A percentile compares a stretch with the other conserved stretches of the same genome.
Evolutionary conservation across 1,140 invertebrate genomes (phyloP).

Genomic region (Drosophila punjabiensis): DNA sequence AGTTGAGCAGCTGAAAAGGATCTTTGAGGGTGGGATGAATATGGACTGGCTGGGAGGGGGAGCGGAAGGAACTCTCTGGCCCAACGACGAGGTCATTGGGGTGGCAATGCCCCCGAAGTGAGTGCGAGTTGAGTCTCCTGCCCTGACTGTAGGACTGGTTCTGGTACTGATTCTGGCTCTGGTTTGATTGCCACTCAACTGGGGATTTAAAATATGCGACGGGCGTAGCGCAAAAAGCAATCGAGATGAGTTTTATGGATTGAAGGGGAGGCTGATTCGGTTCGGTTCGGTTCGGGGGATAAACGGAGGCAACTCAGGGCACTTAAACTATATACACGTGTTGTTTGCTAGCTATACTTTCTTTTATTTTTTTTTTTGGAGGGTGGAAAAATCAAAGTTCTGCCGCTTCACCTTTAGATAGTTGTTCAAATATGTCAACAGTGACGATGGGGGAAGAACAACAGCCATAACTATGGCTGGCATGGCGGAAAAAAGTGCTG

Average conservation of each 20-base stretch:
- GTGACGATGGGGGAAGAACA: slow-evolving; percentile 33
- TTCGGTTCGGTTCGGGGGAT: slow-evolving; percentile 13
- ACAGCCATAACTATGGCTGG: background rate
- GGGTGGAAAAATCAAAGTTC: slow-evolving; percentile 72
- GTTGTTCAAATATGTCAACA: slow-evolving; percentile 81
- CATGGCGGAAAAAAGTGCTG: slow-evolving; percentile 48
- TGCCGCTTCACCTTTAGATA: slow-evolving; percentile 63
- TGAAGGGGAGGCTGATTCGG: slow-evolving; percentile 4
- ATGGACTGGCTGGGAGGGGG: background rate
- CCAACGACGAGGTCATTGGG: slow-evolving; percentile 49
- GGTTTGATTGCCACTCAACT: slow-evolving; percentile 82
- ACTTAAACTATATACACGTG: slow-evolving; percentile 71
- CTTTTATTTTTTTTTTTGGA: background rate
- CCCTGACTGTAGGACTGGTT: slow-evolving; percentile 17
- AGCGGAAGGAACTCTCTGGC: slow-evolving; percentile 19
- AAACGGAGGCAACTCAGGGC: slow-evolving; percentile 46
- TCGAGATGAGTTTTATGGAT: slow-evolving; percentile 53
- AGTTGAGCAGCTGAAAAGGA: slow-evolving; percentile 23
- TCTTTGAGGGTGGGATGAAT: slow-evolving; percentile 11
- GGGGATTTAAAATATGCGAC: slow-evolving; percentile 83
- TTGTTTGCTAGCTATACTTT: slow-evolving; percentile 34
- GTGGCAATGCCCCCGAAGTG: slow-evolving; percentile 26
- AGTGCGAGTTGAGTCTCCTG: slow-evolving; percentile 26
- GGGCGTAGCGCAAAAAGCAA: slow-evolving; percentile 73
- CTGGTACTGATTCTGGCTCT: slow-evolving; percentile 33